A percentile compares a stretch with the other conserved stretches of the same genome.
These are phyloP conservation scores for Latrodectus elegans DNA, from an alignment of 2,888 invertebrate genomes.

Conservation along the genomic window DNA sequence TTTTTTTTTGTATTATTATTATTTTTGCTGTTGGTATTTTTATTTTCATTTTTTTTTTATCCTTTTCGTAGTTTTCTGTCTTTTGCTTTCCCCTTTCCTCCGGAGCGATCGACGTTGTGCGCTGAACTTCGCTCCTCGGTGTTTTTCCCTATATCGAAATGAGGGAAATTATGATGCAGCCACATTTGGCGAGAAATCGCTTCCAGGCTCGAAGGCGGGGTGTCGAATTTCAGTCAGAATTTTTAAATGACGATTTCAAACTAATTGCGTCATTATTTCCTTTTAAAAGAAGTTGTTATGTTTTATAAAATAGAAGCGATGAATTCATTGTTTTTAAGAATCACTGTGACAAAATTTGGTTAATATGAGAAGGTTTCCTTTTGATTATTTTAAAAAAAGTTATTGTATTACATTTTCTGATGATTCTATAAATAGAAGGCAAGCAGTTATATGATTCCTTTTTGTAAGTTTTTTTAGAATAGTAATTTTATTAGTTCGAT, in stretches of 20 bases:
- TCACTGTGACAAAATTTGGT: too few species aligned
- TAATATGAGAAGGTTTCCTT: too few species aligned
- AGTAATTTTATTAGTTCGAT: too few species aligned
- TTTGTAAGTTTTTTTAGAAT: too few species aligned
- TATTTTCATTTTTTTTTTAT: not conserved
- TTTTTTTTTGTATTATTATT: constrained; percentile 12
- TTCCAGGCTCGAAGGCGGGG: not conserved
- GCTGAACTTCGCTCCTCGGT: not conserved
- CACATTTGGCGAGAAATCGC: constrained; percentile 37
- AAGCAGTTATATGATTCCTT: too few species aligned
- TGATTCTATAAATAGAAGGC: too few species aligned
- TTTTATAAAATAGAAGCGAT: too few species aligned
- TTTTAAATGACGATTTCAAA: not conserved
- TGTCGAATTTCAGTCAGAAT: not conserved
- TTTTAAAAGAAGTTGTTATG: too few species aligned
- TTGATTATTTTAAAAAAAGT: too few species aligned
- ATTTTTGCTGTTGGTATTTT: constrained; percentile 14
- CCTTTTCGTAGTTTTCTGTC: constrained; percentile 1
- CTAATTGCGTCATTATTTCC: too few species aligned
- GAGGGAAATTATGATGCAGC: not conserved
- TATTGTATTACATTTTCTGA: too few species aligned
- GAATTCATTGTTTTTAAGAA: too few species aligned
- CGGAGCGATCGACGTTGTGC: constrained; percentile 21
- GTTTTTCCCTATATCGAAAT: constrained; percentile 27
- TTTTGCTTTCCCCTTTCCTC: constrained; percentile 9